Evolutionary conservation across 2,888 invertebrate genomes (phyloP).

Genomic region (Vannuccia rotundouncinata): DNA sequence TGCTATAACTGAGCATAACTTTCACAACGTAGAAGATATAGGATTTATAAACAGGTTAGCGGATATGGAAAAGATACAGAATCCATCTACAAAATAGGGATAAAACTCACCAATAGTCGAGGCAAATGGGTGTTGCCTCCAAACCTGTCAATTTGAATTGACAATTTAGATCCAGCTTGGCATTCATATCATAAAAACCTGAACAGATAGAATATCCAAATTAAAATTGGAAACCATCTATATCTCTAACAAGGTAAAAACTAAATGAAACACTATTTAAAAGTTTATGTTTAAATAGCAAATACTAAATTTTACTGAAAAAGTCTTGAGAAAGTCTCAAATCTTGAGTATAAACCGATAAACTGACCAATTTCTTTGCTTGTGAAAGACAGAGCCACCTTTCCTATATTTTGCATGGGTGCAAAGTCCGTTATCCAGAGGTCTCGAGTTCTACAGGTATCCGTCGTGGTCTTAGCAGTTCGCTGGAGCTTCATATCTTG

Average conservation of each 20-base stretch:
- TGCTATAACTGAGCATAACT: too few relatives aligned
- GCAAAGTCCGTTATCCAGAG: conserved; percentile 57
- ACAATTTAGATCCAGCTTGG: conserved; percentile 55
- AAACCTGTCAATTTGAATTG: conserved; percentile 55
- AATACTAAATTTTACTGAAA: too few relatives aligned
- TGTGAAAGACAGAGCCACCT: conserved; percentile 55
- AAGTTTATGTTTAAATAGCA: too few relatives aligned
- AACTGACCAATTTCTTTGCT: conserved; percentile 56
- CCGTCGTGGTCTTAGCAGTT: conserved; percentile 50
- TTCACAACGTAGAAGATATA: too few relatives aligned
- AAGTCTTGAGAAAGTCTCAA: too few relatives aligned
- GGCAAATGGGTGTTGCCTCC: conserved; percentile 49
- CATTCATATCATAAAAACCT: conserved; percentile 55
- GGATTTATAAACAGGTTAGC: too few relatives aligned
- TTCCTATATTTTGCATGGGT: conserved; percentile 53
- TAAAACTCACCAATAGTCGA: conserved; percentile 55
- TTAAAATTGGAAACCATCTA: too few relatives aligned
- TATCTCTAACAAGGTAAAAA: not conserved
- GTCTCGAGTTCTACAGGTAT: conserved; percentile 53
- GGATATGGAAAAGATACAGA: too few relatives aligned
- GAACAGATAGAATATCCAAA: too few relatives aligned
- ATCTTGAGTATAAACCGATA: too few relatives aligned
- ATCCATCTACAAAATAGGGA: too few relatives aligned
- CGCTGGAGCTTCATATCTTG: conserved; percentile 50
- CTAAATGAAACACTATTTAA: not conserved